Evolutionary conservation across 2,888 invertebrate species (phyloP), one percentile per base, ranked within the genome.

Genomic region (Aethes cnicana): DNA sequence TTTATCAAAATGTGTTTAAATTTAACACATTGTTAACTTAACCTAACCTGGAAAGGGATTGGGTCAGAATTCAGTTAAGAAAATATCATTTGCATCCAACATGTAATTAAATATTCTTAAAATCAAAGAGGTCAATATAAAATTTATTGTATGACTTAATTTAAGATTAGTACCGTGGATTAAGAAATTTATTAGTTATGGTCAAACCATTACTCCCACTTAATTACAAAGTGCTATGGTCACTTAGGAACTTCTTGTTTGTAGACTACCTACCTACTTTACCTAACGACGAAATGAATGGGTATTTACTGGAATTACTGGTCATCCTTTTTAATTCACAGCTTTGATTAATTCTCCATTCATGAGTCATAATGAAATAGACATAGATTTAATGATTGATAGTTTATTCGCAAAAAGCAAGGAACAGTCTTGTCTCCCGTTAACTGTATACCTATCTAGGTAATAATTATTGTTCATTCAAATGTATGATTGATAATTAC

Each of bases 91-190:
- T n/a, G n/a, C n/a, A n/a, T n/a, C n/a, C n/a, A n/a, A n/a, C n/a
- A n/a, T n/a, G n/a, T n/a, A n/a, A n/a, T n/a, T n/a, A n/a, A n/a
- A n/a, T n/a, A n/a, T n/a, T n/a, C n/a, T n/a, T n/a, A n/a, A n/a
- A n/a, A n/a, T n/a, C n/a, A n/a, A n/a, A n/a, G n/a, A n/a, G n/a
- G n/a, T n/a, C n/a, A n/a, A n/a, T n/a, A n/a, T n/a, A n/a, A n/a
- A n/a, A n/a, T n/a, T n/a, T n/a, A n/a, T n/a, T n/a, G n/a, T n/a
- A n/a, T n/a, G 61, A 58, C 32, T 44, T 35, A 53, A 46, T 68
- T 66, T 74, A 36, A 48, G 59, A 58, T 61, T 48, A 2, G 28
- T 36, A 28, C 17, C 28, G 42, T 33, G 43, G 35, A 36, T 23
- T 43, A 17, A 8, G 12, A 32, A 44, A 50, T 44, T 43, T 44